phyloP scores from a whole-genome alignment of 2,888 invertebrate genomes.

The Lasioglossum figueresi region DNA sequence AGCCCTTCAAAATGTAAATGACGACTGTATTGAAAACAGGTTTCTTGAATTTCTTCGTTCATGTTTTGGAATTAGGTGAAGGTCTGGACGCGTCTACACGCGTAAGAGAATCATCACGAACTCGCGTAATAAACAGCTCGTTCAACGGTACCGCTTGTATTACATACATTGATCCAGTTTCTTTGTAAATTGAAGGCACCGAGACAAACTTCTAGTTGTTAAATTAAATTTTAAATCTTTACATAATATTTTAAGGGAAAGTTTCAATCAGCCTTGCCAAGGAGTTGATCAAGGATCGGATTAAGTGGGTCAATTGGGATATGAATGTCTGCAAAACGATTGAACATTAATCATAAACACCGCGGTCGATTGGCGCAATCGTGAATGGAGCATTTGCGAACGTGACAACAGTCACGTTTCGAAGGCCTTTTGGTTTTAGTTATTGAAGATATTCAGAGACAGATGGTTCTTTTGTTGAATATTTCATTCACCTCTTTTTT shows the following conservation, averaged over 20 bases:
- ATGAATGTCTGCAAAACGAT: constrained; percentile 6
- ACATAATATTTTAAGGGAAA: constrained; percentile 28
- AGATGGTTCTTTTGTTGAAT: neutral
- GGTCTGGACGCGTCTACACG: constrained; percentile 11
- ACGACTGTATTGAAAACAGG: neutral
- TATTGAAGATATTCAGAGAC: neutral
- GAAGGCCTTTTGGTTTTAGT: neutral
- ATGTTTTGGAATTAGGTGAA: constrained; percentile 46
- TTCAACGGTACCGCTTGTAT: neutral
- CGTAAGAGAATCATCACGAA: neutral
- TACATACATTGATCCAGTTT: neutral
- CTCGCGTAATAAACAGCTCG: neutral
- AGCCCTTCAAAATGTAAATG: neutral
- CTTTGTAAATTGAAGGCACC: neutral
- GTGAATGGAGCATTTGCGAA: neutral
- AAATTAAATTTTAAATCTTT: neutral
- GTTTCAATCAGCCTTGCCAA: constrained; percentile 45
- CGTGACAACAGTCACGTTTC: constrained; percentile 3
- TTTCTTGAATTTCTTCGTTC: constrained; percentile 12
- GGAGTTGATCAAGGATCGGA: constrained; percentile 47
- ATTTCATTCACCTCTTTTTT: neutral
- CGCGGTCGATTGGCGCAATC: neutral
- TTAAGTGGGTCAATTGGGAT: constrained; percentile 50
- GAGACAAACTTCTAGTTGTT: neutral
- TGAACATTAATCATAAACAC: constrained; percentile 47